Evolutionary conservation across 2,113 vertebrate genomes (phyloP), one percentile per base, ranked within the genome.

Genomic region (Chaetorhynchus papuensis): DNA sequence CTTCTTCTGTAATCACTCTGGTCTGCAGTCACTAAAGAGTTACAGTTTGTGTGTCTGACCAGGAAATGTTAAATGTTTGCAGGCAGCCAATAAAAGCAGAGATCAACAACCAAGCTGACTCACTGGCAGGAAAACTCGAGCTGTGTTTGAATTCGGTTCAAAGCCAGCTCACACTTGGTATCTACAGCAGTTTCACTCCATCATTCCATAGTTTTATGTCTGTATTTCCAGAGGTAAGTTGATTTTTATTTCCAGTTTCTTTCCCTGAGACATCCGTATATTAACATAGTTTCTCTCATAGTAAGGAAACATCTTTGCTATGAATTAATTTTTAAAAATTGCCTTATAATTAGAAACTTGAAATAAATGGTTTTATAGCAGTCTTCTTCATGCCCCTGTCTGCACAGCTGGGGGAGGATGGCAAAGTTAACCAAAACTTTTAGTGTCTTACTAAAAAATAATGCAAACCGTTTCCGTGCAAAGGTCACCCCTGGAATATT

Each of bases 11-110:
- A 42, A 50, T 42, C 1, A 1, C 28, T 72, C 10, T 4, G 33
- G 9, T 53, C 49, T 69, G 35, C 50, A 33, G 96, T 24, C 79
- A 94, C 18, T 74, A 77, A 95, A 50, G 96, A 95, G 96, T 97
- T 97, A 96, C 93, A 90, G 75, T 11, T 52, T 8, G 35, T 33
- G 20, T 13, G 2, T 27, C 27, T 0, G 2, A 71, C 54, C 78
- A 89, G 95, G 86, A 94, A 90, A 91, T 76, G 49, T 61, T 15
- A 26, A 37, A 27, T 30, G 56, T 33, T 74, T 30, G 52, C 71
- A 61, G 81, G 69, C 79, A 89, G 92, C 94, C 96, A 95, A 90
- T 90, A 42, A 83, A 83, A 86, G 57, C 31, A 60, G 71, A 84
- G 84, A 60, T 66, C 75, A 86, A 52, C 77, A 77, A 6, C 1